Conservation (phyloP, 2,797 vertebrate genomes). For the Delichon dasypus region DNA sequence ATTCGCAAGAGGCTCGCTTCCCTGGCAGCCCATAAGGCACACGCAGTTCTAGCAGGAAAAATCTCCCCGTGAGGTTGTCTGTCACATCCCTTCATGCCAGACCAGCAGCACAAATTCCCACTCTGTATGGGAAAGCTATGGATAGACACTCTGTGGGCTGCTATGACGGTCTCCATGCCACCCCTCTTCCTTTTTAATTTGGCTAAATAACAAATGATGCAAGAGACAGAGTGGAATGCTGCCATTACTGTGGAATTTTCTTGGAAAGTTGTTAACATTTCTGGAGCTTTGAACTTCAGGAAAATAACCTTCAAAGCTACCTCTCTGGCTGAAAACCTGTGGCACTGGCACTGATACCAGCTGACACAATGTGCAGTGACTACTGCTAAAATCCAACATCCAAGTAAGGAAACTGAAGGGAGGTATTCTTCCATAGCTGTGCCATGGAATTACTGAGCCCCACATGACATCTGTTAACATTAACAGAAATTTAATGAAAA, state of each 20-base stretch:
- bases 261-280: conserved; percentile 1
- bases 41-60: neutral
- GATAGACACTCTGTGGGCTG: neutral
- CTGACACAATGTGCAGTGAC: neutral
- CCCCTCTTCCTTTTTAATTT: neutral
- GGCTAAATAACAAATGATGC: neutral
- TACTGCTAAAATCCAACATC: neutral
- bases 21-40: neutral
- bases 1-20: neutral
- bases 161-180: neutral
- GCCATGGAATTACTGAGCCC: neutral
- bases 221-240: neutral
- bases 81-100: neutral
- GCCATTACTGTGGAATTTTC: neutral
- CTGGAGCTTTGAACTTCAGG: conserved; percentile 8
- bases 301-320: conserved; percentile 9
- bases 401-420: neutral
- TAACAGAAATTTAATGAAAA: neutral
- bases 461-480: neutral
- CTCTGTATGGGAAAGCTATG: neutral
- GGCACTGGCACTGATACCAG: neutral
- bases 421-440: neutral
- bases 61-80: neutral
- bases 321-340: neutral
- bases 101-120: neutral